Percentiles rank a stretch among this genome's conserved stretches.
Conservation (phyloP, 30 jellyfish, hydroid and myxozoan species). For the Aurelia aurita region DNA sequence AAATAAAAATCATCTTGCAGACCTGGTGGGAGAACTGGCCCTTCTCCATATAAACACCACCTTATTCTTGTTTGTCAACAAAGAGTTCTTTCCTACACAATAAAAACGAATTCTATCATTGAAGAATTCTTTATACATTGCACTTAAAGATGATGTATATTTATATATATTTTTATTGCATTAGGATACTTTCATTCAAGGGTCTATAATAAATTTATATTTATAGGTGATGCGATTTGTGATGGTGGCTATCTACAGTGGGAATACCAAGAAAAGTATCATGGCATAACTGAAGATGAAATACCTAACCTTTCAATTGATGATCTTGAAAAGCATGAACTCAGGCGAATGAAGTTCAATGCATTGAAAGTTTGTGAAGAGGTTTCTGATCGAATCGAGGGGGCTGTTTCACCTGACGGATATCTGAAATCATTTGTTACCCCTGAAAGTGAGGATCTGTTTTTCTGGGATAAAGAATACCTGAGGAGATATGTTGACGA, state of each 20-base stretch:
- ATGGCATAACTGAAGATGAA: conserved; percentile 22
- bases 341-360: conserved; percentile 21
- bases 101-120: too few species aligned
- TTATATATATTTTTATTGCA: neutral
- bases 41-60: too few species aligned
- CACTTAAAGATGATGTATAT: too few species aligned
- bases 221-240: conserved; percentile 42
- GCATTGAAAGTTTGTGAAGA: conserved; percentile 43
- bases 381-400: conserved; percentile 33
- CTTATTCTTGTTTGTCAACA: too few species aligned
- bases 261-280: conserved; percentile 31
- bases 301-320: conserved; percentile 14
- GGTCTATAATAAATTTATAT: neutral
- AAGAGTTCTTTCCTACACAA: too few species aligned
- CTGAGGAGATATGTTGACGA: neutral
- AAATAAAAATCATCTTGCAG: too few species aligned
- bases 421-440: conserved; percentile 21
- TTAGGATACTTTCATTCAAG: neutral
- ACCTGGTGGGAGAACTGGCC: too few species aligned
- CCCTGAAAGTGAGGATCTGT: conserved; percentile 4
- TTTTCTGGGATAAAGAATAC: conserved; percentile 27
- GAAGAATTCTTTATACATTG: too few species aligned
- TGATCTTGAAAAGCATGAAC: conserved; percentile 27
- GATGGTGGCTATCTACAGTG: conserved; percentile 36
- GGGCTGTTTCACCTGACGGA: conserved; percentile 48